Conservation (phyloP, 2,888 invertebrate species). For the Ophioninae sp. region DNA sequence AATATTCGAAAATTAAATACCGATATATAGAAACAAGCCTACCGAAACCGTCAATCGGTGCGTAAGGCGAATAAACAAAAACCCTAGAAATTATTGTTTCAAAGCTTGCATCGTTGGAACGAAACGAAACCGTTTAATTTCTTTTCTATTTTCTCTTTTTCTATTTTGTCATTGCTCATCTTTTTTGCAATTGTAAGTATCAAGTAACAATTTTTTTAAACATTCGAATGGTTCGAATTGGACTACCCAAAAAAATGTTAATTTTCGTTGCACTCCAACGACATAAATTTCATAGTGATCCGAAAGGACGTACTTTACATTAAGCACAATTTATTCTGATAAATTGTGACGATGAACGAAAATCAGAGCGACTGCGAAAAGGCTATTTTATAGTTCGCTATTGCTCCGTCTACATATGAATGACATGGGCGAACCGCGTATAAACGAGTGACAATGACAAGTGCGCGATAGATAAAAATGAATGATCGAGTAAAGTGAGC, state of each 20-base stretch:
- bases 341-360: conserved; percentile 3
- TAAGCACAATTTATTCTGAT: background rate
- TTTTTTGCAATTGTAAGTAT: background rate
- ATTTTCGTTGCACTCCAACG: background rate
- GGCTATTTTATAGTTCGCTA: background rate
- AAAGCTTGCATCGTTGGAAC: background rate
- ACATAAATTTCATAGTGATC: background rate
- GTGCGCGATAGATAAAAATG: conserved; percentile 55
- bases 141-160: background rate
- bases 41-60: background rate
- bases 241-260: background rate
- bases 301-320: background rate
- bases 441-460: conserved; percentile 41
- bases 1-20: background rate
- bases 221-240: background rate
- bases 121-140: background rate
- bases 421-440: background rate
- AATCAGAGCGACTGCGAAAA: background rate
- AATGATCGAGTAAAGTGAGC: conserved; percentile 71
- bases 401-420: background rate
- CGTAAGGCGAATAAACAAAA: background rate
- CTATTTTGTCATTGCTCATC: background rate
- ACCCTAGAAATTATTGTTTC: background rate
- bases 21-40: background rate
- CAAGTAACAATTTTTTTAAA: background rate